Percentiles rank a stretch among this genome's conserved stretches.
Conservation (phyloP, 2,797 vertebrate genomes). For the Cryptoblepharus egeriae region DNA sequence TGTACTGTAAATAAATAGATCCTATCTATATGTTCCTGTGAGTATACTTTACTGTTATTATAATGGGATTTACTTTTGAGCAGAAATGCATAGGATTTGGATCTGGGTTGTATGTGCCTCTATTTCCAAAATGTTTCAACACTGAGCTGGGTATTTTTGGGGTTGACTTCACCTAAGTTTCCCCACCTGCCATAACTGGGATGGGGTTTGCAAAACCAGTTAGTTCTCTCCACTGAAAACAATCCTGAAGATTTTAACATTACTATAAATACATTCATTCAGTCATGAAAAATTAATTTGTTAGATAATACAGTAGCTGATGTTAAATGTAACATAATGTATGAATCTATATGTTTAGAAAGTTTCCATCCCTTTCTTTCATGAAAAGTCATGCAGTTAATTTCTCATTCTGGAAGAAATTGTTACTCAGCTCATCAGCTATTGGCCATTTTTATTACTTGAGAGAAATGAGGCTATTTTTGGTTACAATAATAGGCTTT, state of each 20-base stretch:
- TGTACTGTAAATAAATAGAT: too few relatives aligned
- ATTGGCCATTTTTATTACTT: background rate
- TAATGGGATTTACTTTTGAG: too few relatives aligned
- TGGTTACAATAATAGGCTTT: too few relatives aligned
- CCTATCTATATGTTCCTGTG: too few relatives aligned
- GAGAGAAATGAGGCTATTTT: background rate
- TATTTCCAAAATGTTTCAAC: background rate
- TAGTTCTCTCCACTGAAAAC: too few relatives aligned
- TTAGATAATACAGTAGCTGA: background rate
- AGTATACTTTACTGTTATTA: too few relatives aligned
- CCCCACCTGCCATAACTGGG: too few relatives aligned
- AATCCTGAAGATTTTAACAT: too few relatives aligned
- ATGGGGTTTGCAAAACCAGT: too few relatives aligned
- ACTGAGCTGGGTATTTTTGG: background rate
- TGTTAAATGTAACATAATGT: background rate
- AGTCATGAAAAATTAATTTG: background rate
- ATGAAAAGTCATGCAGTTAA: background rate
- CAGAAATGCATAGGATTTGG: too few relatives aligned
- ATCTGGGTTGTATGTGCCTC: background rate
- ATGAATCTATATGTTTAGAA: background rate
- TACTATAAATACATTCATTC: too few relatives aligned
- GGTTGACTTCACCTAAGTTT: too few relatives aligned
- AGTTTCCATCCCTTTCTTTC: background rate
- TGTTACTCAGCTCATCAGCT: background rate
- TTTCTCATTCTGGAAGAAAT: background rate